Evolutionary conservation across 2,113 vertebrate genomes (phyloP).

Genomic region (Sinocyclocheilus anophthalmus): DNA sequence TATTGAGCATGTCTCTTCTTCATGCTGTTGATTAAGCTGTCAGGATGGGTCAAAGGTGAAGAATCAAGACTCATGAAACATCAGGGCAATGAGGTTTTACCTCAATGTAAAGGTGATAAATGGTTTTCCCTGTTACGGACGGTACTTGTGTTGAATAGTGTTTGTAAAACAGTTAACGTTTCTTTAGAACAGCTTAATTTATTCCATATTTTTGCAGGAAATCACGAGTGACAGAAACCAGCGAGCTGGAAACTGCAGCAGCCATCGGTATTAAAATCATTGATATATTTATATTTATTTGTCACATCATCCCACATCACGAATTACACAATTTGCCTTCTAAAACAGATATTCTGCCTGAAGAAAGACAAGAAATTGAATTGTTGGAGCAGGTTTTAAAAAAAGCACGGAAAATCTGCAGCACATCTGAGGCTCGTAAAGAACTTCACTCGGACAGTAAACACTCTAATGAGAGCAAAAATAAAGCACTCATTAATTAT

Average conservation of each 20-base stretch:
- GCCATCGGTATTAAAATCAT: background rate
- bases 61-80: constrained; percentile 47
- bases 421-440: constrained; percentile 46
- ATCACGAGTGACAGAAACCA: background rate
- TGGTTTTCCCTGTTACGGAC: no score
- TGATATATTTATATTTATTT: no score
- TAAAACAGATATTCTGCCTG: constrained; percentile 46
- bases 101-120: no score
- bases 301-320: no score
- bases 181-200: no score
- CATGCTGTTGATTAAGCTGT: constrained; percentile 60
- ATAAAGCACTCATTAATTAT: background rate
- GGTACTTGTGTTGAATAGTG: no score
- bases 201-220: constrained; percentile 33
- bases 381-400: constrained; percentile 84
- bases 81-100: no score
- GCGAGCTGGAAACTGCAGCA: background rate
- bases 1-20: constrained; percentile 63
- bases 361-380: constrained; percentile 82
- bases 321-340: no score
- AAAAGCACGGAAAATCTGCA: constrained; percentile 82
- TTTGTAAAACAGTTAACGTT: no score
- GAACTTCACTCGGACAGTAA: constrained; percentile 27
- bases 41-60: constrained; percentile 62
- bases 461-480: background rate